Conservation (phyloP, 2,113 vertebrate genomes). For the Ornithorhynchus anatinus region DNA sequence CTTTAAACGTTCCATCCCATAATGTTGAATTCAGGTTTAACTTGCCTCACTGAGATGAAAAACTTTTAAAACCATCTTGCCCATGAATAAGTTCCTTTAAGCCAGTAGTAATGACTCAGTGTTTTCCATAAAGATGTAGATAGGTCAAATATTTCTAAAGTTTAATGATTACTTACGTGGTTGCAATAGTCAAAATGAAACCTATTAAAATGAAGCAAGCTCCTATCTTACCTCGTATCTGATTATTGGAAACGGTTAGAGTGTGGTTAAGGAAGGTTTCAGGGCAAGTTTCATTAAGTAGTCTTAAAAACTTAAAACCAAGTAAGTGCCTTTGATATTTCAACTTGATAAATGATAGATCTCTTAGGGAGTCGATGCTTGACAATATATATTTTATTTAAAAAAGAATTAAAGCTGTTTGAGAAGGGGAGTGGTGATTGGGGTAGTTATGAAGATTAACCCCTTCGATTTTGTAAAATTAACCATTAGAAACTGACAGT, state of each 20-base stretch:
- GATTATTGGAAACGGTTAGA: not conserved
- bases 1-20: slow-evolving; percentile 3
- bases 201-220: not conserved
- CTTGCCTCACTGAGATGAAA: slow-evolving; percentile 1
- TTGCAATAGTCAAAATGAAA: not conserved
- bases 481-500: too few relatives aligned
- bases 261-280: not conserved
- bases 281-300: not conserved
- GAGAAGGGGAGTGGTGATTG: not conserved
- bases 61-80: not conserved
- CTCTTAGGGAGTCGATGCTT: not conserved
- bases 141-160: not conserved
- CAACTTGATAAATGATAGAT: not conserved
- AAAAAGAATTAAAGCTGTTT: not conserved
- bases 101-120: not conserved
- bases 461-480: too few relatives aligned
- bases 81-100: slow-evolving; percentile 8
- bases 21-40: not conserved
- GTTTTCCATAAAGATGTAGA: not conserved
- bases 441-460: too few relatives aligned
- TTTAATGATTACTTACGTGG: not conserved
- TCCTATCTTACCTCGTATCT: not conserved
- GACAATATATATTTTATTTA: not conserved
- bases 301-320: not conserved
- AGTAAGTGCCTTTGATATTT: not conserved